A percentile compares a stretch with the other conserved stretches of the same genome.
These are phyloP conservation scores for Porites rus DNA, from an alignment of 92 coral and sea anemone genomes.

Conservation along the genomic window DNA sequence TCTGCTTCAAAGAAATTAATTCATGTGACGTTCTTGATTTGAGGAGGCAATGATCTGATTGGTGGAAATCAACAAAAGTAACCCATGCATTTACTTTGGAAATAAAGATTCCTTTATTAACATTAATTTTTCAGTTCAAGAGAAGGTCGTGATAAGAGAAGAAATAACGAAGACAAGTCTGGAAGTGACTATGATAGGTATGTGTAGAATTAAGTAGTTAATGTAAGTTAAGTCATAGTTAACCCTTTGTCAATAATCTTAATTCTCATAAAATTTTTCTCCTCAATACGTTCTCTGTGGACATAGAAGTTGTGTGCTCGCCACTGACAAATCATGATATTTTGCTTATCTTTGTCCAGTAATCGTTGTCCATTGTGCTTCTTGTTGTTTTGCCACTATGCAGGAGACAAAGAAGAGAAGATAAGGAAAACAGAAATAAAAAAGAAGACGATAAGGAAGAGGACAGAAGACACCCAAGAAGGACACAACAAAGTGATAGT, in stretches of 20 bases:
- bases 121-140: background rate
- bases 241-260: too few species aligned
- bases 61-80: too few species aligned
- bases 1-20: too few species aligned
- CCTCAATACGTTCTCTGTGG: too few species aligned
- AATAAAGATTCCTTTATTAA: background rate
- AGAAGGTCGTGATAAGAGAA: conserved; percentile 10
- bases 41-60: too few species aligned
- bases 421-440: conserved; percentile 50
- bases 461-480: conserved; percentile 21
- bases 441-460: conserved; percentile 37
- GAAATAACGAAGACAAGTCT: background rate
- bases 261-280: too few species aligned
- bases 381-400: background rate
- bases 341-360: too few species aligned
- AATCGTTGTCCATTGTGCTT: background rate
- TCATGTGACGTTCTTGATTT: too few species aligned
- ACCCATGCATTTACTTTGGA: background rate
- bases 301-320: too few species aligned
- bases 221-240: too few species aligned
- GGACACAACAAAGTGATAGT: conserved; percentile 52
- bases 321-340: background rate
- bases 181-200: conserved; percentile 45
- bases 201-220: background rate
- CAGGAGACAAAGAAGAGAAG: conserved; percentile 33